Base-by-base conservation (phyloP, 2,797 vertebrate species). In the Sebastiscus tertius region DNA sequence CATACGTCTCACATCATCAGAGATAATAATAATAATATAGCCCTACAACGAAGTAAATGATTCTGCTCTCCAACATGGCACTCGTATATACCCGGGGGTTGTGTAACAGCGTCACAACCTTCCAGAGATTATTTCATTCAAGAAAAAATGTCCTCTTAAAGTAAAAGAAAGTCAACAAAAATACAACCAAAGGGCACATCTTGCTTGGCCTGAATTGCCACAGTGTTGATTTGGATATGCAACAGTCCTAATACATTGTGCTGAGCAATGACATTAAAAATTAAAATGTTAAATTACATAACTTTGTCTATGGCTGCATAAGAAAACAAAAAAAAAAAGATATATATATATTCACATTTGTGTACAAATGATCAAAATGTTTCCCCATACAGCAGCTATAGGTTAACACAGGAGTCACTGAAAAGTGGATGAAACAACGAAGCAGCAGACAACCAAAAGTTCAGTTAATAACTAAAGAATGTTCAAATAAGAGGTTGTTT, bases 1-100 rank as follows among this genome's bases (percentile, higher is more conserved):
- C 92, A 86, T 14, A 88, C 90, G 70, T 81, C 69, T 82, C 82
- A 78, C 73, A 67, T 73, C 80, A 69, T 84, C 83, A 78, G 75
- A 86, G 85, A 91, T 81, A 82, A 42, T 82, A 82, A 42, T 82
- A 82, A 85, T 82, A 82, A 85, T 88, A 88, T 88, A 94, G 91
- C 93, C 91, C 91, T 91, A 92, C 80, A 78, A 77, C 81, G 67
- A 88, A 89, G 67, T 79, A 75, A 88, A 85, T 84, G 82, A 92
- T 84, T 89, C 84, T 83, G 67, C 79, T 78, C 72, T 75, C 77
- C 72, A 65, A 79, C 60, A 75, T 87, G 79, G 86, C 88, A 74
- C 87, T 85, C 42, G 22, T 75, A 33, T 80, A 70, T 52, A 81
- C 61, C 72, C 66, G n/a, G 22, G 64, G 71, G 24, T 61, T 54